These are phyloP conservation scores for Monochamus alternatus DNA, from an alignment of 2,888 invertebrate genomes.

Conservation along the genomic window DNA sequence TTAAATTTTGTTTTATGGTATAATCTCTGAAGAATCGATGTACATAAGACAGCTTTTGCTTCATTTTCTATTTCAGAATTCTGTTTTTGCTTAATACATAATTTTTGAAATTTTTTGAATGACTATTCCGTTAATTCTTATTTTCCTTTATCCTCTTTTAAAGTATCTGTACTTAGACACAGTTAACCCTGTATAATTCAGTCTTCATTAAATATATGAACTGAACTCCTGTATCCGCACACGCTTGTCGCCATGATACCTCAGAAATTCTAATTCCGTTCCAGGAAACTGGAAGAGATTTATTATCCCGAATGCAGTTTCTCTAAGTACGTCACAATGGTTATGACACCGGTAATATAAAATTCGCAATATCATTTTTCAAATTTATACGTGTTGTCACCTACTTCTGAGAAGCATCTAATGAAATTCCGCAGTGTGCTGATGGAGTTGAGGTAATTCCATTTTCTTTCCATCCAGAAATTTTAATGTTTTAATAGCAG, in stretches of 20 bases:
- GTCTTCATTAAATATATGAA: no score
- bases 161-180: no score
- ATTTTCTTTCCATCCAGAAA: background rate
- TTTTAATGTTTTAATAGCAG: background rate
- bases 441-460: background rate
- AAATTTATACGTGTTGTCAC: background rate
- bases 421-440: background rate
- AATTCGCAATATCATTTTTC: conserved; percentile 10
- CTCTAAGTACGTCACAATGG: conserved; percentile 10
- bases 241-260: conserved; percentile 1
- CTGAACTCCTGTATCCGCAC: background rate
- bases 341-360: conserved; percentile 8
- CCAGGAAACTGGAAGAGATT: background rate
- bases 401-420: conserved; percentile 5
- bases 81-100: no score
- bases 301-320: conserved; percentile 8
- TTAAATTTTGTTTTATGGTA: no score
- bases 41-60: no score
- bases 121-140: no score
- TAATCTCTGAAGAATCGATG: no score
- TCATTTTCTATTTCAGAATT: no score
- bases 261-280: conserved; percentile 9
- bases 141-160: no score
- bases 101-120: no score
- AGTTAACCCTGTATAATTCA: no score